A percentile compares a stretch with the other conserved stretches of the same genome.
Evolutionary conservation across 92 coral and sea anemone species (phyloP).

Genomic region (Parazoanthus darwini): DNA sequence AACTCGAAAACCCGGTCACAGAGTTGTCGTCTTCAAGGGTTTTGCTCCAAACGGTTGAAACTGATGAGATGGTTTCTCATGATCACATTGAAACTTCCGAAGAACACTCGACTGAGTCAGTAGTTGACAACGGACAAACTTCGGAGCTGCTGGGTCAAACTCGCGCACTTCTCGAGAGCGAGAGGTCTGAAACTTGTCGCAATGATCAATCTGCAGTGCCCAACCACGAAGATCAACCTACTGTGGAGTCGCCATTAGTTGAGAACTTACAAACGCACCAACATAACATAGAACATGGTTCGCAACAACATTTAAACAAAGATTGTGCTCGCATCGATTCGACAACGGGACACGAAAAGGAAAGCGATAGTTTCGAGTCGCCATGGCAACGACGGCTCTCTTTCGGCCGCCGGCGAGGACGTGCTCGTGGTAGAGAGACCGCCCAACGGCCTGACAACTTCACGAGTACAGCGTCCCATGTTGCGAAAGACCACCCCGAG

Average conservation of each 20-base stretch:
- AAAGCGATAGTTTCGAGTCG: background rate
- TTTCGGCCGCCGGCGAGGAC: slow-evolving; percentile 14
- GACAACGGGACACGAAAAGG: background rate
- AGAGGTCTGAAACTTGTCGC: background rate
- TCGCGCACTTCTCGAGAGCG: background rate
- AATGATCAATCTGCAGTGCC: background rate
- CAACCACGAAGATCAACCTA: background rate
- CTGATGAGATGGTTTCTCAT: background rate
- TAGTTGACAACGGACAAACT: background rate
- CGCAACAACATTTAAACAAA: background rate
- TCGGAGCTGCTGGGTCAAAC: background rate
- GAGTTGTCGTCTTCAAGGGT: background rate
- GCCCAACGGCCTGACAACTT: background rate
- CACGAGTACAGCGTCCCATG: background rate
- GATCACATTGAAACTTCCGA: background rate
- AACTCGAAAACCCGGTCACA: background rate
- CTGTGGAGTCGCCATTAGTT: background rate
- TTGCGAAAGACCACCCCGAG: background rate
- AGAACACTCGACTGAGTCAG: background rate
- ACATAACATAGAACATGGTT: background rate
- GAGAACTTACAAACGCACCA: slow-evolving; percentile 1
- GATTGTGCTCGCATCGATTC: background rate
- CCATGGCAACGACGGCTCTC: slow-evolving; percentile 41
- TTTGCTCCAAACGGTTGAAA: background rate
- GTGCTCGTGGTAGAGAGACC: background rate